Evolutionary conservation across 2,888 invertebrate species (phyloP), one percentile per base, ranked within the genome.

Genomic region (Polia nebulosa): DNA sequence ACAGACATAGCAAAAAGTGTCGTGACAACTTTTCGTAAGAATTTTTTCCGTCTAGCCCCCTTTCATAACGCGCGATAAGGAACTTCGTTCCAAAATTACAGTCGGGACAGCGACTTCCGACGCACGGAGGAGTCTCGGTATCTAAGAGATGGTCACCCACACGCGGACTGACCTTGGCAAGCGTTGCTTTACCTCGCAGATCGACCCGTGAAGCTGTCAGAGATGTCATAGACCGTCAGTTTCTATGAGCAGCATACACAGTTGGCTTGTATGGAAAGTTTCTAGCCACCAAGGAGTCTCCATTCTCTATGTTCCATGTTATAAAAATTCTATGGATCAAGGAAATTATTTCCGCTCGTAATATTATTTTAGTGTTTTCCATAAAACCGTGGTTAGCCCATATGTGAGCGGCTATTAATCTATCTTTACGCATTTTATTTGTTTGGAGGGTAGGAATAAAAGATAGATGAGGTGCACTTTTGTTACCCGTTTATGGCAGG

Each of bases 241-340:
- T 1, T 17, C 1, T 39, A 39, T 39, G 17, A 17, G 20, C 7
- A 0, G n/a, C 41, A 41, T 0, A n/a, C n/a, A 41, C 8, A 8
- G n/a, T 8, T n/a, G n/a, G n/a, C n/a, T n/a, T n/a, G n/a, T n/a
- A n/a, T n/a, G n/a, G n/a, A n/a, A n/a, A n/a, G n/a, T n/a, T n/a
- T n/a, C n/a, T n/a, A n/a, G 8, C 47, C 17, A 8, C 17, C 2
- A 6, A 25, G 3, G 22, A 5, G 17, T 15, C 5, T 15, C 15
- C 5, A 20, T 22, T 45, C 29, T 51, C 5, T n/a, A 1, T 51
- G 47, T 9, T n/a, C 8, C 20, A 71, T 62, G 66, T 51, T 55
- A 83, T 81, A 81, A 74, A 83, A 81, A 47, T 81, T 66, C 83
- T 67, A 81, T 74, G 72, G 81, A 65, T 81, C 66, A 63, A 41